phyloP scores from a whole-genome alignment of 2,888 invertebrate species.

The Neria commutata region DNA sequence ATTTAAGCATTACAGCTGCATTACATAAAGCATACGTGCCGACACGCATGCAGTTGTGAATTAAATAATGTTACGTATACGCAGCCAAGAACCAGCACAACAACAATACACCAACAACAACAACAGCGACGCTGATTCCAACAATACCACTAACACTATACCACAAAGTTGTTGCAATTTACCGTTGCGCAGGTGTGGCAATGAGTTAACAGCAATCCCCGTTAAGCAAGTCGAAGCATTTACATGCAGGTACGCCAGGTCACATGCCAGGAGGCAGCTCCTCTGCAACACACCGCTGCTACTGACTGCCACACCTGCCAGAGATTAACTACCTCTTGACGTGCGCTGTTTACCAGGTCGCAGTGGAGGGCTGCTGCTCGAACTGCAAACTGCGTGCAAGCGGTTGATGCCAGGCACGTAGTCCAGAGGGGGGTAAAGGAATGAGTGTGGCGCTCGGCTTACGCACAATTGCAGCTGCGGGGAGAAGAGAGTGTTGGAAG shows the following conservation, averaged over 20 bases:
- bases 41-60: conserved; percentile 9
- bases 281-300: neutral
- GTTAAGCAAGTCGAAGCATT: neutral
- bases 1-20: neutral
- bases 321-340: too few species aligned
- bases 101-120: neutral
- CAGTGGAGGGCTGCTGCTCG: too few species aligned
- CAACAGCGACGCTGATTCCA: neutral
- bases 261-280: neutral
- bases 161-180: too few species aligned
- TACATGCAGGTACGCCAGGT: neutral
- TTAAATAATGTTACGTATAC: neutral
- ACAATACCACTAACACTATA: neutral
- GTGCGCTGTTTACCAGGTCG: too few species aligned
- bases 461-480: too few species aligned
- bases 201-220: neutral
- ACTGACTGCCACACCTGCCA: too few species aligned
- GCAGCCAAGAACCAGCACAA: neutral
- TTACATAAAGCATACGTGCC: conserved; percentile 2
- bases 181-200: too few species aligned
- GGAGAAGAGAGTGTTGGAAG: too few species aligned
- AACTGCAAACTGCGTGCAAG: too few species aligned
- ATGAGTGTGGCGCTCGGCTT: too few species aligned
- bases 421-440: too few species aligned
- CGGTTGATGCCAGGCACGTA: too few species aligned